A percentile compares a stretch with the other conserved stretches of the same genome.
Conservation (phyloP, 2,113 vertebrate species). For the Sterna hirundo region DNA sequence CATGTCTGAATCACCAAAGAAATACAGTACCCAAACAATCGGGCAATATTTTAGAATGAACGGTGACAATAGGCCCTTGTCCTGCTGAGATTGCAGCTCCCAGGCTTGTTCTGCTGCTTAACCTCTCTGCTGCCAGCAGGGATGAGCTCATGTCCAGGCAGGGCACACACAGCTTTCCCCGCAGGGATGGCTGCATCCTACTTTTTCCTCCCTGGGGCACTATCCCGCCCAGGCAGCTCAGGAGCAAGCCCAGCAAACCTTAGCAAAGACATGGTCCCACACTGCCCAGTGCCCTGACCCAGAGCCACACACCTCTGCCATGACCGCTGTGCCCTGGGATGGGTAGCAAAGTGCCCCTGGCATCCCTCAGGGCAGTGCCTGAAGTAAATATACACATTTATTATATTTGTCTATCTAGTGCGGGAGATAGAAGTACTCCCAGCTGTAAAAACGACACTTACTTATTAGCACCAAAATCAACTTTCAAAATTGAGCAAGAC, state of each 20-base stretch:
- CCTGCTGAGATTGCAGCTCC: background rate
- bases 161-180: background rate
- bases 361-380: background rate
- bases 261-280: background rate
- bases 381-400: background rate
- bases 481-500: background rate
- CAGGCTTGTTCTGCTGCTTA: background rate
- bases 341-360: background rate
- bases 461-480: background rate
- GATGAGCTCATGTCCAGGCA: background rate
- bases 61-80: background rate
- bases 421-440: background rate
- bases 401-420: background rate
- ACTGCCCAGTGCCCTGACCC: background rate
- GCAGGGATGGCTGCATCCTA: too few species aligned
- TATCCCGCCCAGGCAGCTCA: background rate
- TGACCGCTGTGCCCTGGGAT: background rate
- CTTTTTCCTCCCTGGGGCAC: background rate
- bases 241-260: background rate
- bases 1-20: background rate
- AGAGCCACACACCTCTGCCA: background rate
- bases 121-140: background rate
- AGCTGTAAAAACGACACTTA: background rate
- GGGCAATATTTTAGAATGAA: constrained; percentile 19
- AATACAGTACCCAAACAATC: background rate